Evolutionary conservation across 2,888 invertebrate species (phyloP).

Genomic region (Scaptomyza tumidula): DNA sequence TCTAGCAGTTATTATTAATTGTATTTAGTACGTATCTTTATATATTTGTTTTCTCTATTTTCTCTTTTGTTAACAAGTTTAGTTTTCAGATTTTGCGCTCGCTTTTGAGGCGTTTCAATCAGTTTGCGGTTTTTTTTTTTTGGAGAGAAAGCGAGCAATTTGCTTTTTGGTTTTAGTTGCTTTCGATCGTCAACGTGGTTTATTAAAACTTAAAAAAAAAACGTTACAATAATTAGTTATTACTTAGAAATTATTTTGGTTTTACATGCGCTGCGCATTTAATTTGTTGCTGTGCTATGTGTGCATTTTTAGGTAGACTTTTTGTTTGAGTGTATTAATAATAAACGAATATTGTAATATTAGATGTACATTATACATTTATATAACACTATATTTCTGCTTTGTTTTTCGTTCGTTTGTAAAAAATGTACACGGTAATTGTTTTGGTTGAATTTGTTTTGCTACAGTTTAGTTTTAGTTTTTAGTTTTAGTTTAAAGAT

Average conservation of each 20-base stretch:
- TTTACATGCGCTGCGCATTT: conserved; percentile 82
- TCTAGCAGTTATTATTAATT: conserved; percentile 58
- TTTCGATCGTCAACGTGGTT: conserved; percentile 79
- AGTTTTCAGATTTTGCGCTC: conserved; percentile 6
- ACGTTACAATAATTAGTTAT: conserved; percentile 66
- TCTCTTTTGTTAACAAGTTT: conserved; percentile 4
- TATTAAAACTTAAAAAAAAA: conserved; percentile 71
- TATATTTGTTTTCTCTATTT: conserved; percentile 13
- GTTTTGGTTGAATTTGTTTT: conserved; percentile 59
- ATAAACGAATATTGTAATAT: conserved; percentile 60
- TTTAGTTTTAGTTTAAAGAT: conserved; percentile 27
- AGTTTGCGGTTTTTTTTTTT: conserved; percentile 48
- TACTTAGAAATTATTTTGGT: conserved; percentile 74
- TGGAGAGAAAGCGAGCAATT: conserved; percentile 50
- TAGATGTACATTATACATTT: conserved; percentile 68
- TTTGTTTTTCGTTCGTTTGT: conserved; percentile 32
- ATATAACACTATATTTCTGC: conserved; percentile 66
- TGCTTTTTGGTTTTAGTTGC: conserved; percentile 56
- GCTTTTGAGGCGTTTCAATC: conserved; percentile 27
- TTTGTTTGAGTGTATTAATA: conserved; percentile 68
- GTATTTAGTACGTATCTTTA: conserved; percentile 65
- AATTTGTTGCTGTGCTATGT: conserved; percentile 73
- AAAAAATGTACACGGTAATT: conserved; percentile 65
- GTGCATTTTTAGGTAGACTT: conserved; percentile 72
- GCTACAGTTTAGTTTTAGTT: conserved; percentile 49